These are phyloP conservation scores for Argyrosomus japonicus DNA, from an alignment of 2,113 vertebrate species.

Conservation along the genomic window DNA sequence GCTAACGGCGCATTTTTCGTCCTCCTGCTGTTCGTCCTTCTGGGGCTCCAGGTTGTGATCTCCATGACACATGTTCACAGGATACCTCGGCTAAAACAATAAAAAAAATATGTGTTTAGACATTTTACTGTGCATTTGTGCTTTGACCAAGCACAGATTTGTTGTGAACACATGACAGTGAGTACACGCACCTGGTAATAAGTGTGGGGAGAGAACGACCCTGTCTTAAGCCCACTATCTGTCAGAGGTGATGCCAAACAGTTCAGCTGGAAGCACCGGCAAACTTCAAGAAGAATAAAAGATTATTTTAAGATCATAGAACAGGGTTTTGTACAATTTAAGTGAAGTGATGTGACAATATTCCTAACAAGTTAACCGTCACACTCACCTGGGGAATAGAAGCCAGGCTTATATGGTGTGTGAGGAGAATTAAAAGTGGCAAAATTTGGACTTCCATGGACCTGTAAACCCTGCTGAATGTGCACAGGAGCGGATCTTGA, in stretches of 20 bases:
- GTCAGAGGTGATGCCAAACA: slow-evolving; percentile 54
- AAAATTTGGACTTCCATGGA: slow-evolving; percentile 57
- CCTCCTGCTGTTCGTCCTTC: slow-evolving; percentile 71
- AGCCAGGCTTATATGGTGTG: slow-evolving; percentile 77
- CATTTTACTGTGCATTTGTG: neutral
- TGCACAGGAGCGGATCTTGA: slow-evolving; percentile 44
- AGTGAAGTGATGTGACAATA: neutral
- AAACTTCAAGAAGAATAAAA: slow-evolving; percentile 67
- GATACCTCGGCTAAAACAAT: slow-evolving; percentile 77
- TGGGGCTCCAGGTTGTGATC: slow-evolving; percentile 57
- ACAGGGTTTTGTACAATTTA: neutral
- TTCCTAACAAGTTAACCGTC: neutral
- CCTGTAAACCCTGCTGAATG: slow-evolving; percentile 74
- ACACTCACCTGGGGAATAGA: slow-evolving; percentile 81
- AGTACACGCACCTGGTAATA: slow-evolving; percentile 79
- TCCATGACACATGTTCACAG: slow-evolving; percentile 64
- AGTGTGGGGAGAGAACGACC: slow-evolving; percentile 67
- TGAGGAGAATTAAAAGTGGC: slow-evolving; percentile 65
- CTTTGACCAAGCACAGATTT: neutral
- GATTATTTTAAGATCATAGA: neutral
- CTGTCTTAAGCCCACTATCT: slow-evolving; percentile 59
- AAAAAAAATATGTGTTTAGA: slow-evolving; percentile 52
- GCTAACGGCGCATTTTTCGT: slow-evolving; percentile 80
- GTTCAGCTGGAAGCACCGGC: slow-evolving; percentile 65
- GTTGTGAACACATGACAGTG: neutral